Evolutionary conservation across 1,140 invertebrate species (phyloP).

Genomic region (Pogonognathellus flavescens): DNA sequence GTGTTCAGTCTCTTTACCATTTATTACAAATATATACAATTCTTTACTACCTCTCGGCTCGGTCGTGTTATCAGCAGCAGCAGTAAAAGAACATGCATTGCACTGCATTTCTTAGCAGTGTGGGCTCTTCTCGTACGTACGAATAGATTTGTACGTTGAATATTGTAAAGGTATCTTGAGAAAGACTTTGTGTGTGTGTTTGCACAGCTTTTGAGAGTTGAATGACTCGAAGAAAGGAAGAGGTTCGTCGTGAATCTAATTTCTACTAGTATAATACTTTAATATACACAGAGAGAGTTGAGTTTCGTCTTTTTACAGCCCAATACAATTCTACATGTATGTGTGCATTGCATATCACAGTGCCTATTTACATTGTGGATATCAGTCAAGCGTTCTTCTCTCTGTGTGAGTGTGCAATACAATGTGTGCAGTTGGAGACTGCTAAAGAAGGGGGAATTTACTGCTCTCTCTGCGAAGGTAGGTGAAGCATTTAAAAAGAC

Average conservation of each 20-base stretch:
- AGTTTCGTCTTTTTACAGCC: not conserved
- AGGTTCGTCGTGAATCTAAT: not conserved
- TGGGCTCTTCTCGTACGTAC: not conserved
- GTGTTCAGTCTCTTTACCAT: no score
- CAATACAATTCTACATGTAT: not conserved
- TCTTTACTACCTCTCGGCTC: no score
- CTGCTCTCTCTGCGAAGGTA: constrained; percentile 31
- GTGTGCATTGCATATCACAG: no score
- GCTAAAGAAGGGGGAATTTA: not conserved
- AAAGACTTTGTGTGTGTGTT: no score
- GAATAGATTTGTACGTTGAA: not conserved
- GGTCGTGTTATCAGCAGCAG: not conserved
- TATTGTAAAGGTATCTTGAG: not conserved
- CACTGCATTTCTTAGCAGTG: no score
- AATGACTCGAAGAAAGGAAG: constrained; percentile 43
- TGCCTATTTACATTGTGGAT: no score
- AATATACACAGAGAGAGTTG: not conserved
- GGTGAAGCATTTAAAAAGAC: constrained; percentile 23
- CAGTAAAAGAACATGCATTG: not conserved
- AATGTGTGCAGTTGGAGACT: not conserved
- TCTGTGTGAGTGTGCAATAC: not conserved
- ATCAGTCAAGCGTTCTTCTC: not conserved
- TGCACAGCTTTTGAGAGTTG: not conserved
- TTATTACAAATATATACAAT: no score
- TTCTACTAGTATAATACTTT: not conserved